Conservation (phyloP, 2,113 vertebrate genomes). For the Meles meles region DNA sequence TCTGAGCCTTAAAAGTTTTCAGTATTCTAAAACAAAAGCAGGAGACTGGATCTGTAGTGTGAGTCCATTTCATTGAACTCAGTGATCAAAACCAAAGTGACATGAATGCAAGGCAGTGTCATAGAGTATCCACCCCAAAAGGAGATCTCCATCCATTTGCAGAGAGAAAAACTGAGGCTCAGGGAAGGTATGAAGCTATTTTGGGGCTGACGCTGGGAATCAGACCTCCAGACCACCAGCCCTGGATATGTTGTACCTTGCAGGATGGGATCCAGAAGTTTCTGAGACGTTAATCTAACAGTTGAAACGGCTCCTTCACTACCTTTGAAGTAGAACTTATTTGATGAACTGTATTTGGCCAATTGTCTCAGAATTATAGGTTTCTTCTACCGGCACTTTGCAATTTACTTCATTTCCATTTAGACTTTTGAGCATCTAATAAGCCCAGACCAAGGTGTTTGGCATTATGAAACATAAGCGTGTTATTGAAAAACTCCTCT, state of each 20-base stretch:
- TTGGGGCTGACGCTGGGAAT: background rate
- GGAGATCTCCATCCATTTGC: background rate
- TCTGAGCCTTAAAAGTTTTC: background rate
- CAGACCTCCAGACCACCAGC: background rate
- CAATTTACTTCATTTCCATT: background rate
- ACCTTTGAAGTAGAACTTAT: background rate
- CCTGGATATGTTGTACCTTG: no score
- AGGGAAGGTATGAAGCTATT: background rate
- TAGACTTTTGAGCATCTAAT: background rate
- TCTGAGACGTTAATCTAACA: background rate
- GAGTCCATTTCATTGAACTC: background rate
- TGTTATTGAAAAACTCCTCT: background rate
- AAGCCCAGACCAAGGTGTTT: background rate
- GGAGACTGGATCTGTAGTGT: no score
- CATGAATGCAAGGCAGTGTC: background rate
- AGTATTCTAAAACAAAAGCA: background rate
- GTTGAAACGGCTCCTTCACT: background rate
- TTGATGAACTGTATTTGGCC: background rate
- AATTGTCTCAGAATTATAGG: background rate
- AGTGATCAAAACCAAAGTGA: background rate
- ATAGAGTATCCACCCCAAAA: background rate
- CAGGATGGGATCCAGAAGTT: background rate
- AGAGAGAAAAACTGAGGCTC: background rate
- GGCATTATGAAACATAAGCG: background rate
- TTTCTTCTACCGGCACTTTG: background rate